Base-by-base conservation (phyloP, 2,888 invertebrate genomes). In the Diarsia dahlii region DNA sequence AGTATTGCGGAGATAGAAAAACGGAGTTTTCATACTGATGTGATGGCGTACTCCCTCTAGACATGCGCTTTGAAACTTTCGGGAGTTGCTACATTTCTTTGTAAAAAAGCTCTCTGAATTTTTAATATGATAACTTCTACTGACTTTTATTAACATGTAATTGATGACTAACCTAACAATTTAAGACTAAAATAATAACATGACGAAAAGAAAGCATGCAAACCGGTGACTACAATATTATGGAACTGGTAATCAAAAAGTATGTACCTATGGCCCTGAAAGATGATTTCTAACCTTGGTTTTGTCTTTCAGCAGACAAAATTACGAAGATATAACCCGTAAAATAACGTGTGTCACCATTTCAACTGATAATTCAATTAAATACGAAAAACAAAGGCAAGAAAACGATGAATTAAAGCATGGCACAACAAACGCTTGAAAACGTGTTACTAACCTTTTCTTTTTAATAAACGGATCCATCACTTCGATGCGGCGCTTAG, bases 401-500 rank as follows among this genome's bases (percentile, higher is more conserved):
- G 85, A 87, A 86, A 87, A 84, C 84, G 71, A 72, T 20, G 60
- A 77, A 77, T 72, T 84, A 88, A 86, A 92, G 94, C 93, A 92
- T 93, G 93, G 91, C 84, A 84, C 50, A 81, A 80, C 79, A 88
- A 87, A 85, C 79, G 45, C 75, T 72, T 83, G 86, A 75, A 78
- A 87, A 81, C 78, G 79, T 74, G 80, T 60, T 76, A 90, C 92
- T 80, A 94, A 98, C 98, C 97, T 97, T 96, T 97, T 98, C 94
- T 98, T 97, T 94, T 98, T 98, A 78, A 98, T 97, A 92, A 98
- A 98, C 6, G 98, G 98, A 91, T 98, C 98, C 91, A 98, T 97
- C 82, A 98, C 98, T 97, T 98, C 99, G 92, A 99, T 98, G 93
- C 98, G 97, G 89, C 98, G 97, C 94, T 98, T 98, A 65, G 98